Conservation (phyloP, 2,888 invertebrate species). For the Zygaena filipendulae region DNA sequence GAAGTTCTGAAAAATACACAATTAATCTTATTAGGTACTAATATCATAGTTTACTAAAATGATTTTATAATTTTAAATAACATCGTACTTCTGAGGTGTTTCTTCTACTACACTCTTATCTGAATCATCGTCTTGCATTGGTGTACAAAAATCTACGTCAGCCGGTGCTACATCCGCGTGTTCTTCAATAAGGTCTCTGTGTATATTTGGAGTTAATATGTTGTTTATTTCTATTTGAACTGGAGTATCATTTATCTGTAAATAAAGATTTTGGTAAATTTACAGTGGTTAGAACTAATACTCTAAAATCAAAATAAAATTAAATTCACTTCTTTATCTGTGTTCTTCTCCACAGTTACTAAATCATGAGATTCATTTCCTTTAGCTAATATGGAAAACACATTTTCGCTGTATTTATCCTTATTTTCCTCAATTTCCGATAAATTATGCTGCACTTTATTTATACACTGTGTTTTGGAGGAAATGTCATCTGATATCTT, state of each 20-base stretch:
- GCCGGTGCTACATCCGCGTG: constrained; percentile 13
- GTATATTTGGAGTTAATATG: too few species aligned
- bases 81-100: constrained; percentile 55
- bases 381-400: constrained; percentile 41
- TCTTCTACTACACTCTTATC: constrained; percentile 55
- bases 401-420: constrained; percentile 45
- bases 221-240: too few species aligned
- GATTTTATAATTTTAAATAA: too few species aligned
- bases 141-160: constrained; percentile 21
- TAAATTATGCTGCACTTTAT: background rate
- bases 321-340: too few species aligned
- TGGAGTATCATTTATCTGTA: too few species aligned
- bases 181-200: too few species aligned
- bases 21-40: too few species aligned
- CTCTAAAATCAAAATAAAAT: too few species aligned
- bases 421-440: background rate
- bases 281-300: too few species aligned
- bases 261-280: too few species aligned
- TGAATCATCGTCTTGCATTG: constrained; percentile 31
- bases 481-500: background rate
- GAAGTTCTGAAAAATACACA: constrained; percentile 26
- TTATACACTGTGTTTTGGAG: background rate
- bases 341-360: too few species aligned
- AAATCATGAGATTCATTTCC: constrained; percentile 24
- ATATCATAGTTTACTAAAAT: too few species aligned